phyloP scores from a whole-genome alignment of 2,888 invertebrate genomes.

The Drosophila formosana region DNA sequence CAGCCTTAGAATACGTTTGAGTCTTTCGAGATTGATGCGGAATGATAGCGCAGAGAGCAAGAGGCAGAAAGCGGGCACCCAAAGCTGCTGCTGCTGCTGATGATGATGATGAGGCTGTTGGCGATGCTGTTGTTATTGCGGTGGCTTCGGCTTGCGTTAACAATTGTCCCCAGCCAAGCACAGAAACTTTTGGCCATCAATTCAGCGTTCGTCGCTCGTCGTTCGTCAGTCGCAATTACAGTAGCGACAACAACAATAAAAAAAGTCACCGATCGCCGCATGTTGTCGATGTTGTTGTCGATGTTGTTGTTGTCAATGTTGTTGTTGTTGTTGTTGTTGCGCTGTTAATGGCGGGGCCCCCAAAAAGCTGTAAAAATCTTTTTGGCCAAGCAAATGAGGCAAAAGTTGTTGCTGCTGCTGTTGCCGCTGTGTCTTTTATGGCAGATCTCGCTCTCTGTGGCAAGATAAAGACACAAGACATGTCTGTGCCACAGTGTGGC shows the following conservation, averaged over 20 bases:
- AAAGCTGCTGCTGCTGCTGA: conserved; percentile 24
- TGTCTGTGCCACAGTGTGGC: not conserved
- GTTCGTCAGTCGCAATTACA: conserved; percentile 49
- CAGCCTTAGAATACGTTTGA: not conserved
- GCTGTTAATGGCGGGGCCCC: conserved; percentile 38
- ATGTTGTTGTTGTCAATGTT: conserved; percentile 36
- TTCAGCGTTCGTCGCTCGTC: conserved; percentile 27
- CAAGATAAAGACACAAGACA: not conserved
- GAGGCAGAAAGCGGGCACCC: conserved; percentile 25
- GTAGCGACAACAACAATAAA: conserved; percentile 42
- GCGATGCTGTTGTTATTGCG: conserved; percentile 13
- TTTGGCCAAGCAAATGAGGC: conserved; percentile 35
- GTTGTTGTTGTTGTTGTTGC: conserved; percentile 29
- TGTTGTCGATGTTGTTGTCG: conserved; percentile 43
- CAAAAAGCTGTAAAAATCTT: conserved; percentile 68
- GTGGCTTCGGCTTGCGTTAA: conserved; percentile 31
- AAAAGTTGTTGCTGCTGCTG: not conserved
- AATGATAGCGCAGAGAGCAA: conserved; percentile 39
- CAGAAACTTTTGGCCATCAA: conserved; percentile 48
- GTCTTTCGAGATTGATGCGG: conserved; percentile 68
- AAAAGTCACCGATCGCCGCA: conserved; percentile 63
- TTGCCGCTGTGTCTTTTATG: not conserved
- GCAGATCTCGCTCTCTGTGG: not conserved
- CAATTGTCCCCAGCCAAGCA: conserved; percentile 65
- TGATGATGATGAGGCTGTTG: conserved; percentile 27